Evolutionary conservation across 2,113 vertebrate genomes (phyloP).

Genomic region (Pelvicachromis taeniatus): DNA sequence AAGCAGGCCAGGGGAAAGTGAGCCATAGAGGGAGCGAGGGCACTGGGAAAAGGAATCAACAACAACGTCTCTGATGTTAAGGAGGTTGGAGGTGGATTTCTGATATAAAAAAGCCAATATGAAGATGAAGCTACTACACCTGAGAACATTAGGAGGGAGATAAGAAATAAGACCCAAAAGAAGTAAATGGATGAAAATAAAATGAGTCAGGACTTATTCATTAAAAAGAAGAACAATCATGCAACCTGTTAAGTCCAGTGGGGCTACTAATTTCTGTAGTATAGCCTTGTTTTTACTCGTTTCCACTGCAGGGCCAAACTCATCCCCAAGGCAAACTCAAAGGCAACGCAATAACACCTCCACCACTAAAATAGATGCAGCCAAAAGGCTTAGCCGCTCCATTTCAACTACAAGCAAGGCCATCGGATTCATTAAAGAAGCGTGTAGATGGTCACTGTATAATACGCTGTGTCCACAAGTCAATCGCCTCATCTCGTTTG

Average conservation of each 20-base stretch:
- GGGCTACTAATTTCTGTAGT: neutral
- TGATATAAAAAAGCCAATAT: neutral
- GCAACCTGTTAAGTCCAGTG: neutral
- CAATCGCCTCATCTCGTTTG: neutral
- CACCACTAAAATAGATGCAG: neutral
- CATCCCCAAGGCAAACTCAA: neutral
- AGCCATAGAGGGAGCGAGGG: neutral
- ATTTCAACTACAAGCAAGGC: neutral
- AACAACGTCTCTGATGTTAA: neutral
- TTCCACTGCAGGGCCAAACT: neutral
- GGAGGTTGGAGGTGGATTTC: conserved; percentile 4
- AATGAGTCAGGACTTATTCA: neutral
- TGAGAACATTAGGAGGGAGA: neutral
- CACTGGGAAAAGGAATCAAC: neutral
- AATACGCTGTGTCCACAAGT: neutral
- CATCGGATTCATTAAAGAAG: neutral
- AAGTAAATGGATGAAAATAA: neutral
- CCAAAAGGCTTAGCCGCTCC: neutral
- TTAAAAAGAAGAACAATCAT: neutral
- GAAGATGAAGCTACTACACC: neutral
- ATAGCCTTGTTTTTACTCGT: neutral
- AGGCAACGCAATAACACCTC: neutral
- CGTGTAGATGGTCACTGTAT: neutral
- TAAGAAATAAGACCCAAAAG: neutral
- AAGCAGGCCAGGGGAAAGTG: neutral